phyloP scores from a whole-genome alignment of 2,797 vertebrate species.

The Gallinago stenura region DNA sequence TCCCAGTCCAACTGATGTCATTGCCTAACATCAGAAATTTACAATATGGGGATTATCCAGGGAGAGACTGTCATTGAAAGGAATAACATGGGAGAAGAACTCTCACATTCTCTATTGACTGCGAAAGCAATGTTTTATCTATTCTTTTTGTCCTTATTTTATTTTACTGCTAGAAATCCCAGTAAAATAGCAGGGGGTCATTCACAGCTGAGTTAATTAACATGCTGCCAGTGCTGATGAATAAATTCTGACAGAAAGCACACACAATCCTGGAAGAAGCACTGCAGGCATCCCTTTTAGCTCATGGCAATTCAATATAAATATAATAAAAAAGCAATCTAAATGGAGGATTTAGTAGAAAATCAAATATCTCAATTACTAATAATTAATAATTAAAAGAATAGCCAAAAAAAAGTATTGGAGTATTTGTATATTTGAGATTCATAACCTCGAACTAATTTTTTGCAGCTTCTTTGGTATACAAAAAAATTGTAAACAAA shows the following conservation, averaged over 20 bases:
- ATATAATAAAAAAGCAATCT: neutral
- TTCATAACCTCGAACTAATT: neutral
- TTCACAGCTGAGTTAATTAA: constrained; percentile 47
- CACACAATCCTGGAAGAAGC: neutral
- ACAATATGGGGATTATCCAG: neutral
- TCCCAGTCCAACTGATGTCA: neutral
- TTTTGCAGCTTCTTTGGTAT: neutral
- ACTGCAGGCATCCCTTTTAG: neutral
- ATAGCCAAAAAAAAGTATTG: neutral
- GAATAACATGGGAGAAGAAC: neutral
- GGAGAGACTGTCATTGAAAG: neutral
- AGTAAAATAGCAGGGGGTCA: neutral
- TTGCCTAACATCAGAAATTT: neutral
- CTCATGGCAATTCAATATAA: neutral
- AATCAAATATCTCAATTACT: neutral
- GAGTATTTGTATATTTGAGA: neutral
- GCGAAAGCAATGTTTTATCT: neutral
- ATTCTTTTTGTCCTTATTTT: neutral
- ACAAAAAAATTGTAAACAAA: neutral
- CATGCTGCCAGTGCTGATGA: neutral
- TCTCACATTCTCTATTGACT: neutral
- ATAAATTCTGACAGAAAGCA: neutral
- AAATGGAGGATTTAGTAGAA: neutral
- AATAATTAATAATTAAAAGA: neutral
- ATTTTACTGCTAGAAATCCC: neutral